These are phyloP conservation scores for Berghia stephanieae DNA, from an alignment of 1,140 invertebrate genomes.

Conservation along the genomic window DNA sequence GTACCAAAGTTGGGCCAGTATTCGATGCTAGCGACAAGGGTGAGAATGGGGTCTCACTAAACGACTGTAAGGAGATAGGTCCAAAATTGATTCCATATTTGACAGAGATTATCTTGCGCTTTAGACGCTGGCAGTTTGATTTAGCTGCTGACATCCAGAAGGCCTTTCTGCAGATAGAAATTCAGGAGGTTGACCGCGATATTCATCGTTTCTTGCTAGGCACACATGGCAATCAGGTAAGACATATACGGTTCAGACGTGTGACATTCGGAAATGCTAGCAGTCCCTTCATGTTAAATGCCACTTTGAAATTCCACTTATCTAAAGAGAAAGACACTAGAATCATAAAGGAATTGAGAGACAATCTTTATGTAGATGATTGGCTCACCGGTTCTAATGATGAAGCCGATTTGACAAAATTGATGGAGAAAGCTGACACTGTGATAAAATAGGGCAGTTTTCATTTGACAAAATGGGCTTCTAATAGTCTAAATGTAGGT, in stretches of 20 bases:
- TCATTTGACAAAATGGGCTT: background rate
- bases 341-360: background rate
- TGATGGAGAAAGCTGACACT: background rate
- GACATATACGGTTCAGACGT: background rate
- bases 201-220: background rate
- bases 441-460: background rate
- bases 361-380: constrained; percentile 1
- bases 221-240: no score
- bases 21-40: background rate
- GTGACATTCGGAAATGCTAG: background rate
- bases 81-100: constrained; percentile 10
- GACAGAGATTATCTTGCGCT: background rate
- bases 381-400: background rate
- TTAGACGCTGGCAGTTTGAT: background rate
- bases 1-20: background rate
- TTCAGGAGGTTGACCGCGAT: background rate
- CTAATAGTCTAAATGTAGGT: background rate
- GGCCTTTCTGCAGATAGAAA: constrained; percentile 1
- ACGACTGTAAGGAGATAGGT: background rate
- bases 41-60: background rate
- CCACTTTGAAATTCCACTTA: background rate
- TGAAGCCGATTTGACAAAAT: background rate
- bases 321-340: background rate
- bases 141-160: background rate
- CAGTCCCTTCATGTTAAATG: background rate